Base-by-base conservation (phyloP, 2,888 invertebrate genomes). In the Megalurothrips usitatus region DNA sequence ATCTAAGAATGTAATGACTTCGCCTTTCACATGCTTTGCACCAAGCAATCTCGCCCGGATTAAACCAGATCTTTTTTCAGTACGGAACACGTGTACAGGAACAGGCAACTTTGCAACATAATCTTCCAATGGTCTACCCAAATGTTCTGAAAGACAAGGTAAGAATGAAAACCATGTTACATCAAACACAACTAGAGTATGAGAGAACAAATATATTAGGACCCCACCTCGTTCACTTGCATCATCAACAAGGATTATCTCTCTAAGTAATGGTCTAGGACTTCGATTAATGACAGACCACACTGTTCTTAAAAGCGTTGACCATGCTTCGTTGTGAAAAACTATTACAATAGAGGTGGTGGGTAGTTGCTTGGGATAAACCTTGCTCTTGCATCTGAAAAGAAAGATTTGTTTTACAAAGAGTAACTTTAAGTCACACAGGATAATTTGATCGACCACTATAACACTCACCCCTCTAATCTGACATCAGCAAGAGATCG, bases 291-390 rank as follows among this genome's bases (percentile, higher is more conserved):
- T 98, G 49, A 96, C 97, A 87, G 97, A 98, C 94, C 97, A 96
- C 63, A 99, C 96, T 0, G 99, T 99, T 80, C 99, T 90, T 83
- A 99, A 90, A 28, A 99, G 90, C 0, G 99, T 99, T 78, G 96
- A 94, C 98, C 98, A 99, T 0, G 99, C 99, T 88, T 99, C 99
- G 88, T 99, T 99, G 89, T 99, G 99, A 89, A 99, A 99, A 81
- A 99, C 99, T 85, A 99, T 98, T 83, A 99, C 97, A 85, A 99
- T 96, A 85, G 97, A 96, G 34, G 98, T 98, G 78, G 95, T 93
- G 8, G 98, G 98, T 85, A 99, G 90, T 83, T 93, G 89, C 79
- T 91, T 90, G 75, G 94, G 92, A 87, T 96, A 95, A 81, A 88
- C 89, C 87, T 96, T 96, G 85, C 89, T 90, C 87, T 93, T 94